Base-by-base conservation (phyloP, 2,113 vertebrate genomes). In the Entelurus aequoreus region DNA sequence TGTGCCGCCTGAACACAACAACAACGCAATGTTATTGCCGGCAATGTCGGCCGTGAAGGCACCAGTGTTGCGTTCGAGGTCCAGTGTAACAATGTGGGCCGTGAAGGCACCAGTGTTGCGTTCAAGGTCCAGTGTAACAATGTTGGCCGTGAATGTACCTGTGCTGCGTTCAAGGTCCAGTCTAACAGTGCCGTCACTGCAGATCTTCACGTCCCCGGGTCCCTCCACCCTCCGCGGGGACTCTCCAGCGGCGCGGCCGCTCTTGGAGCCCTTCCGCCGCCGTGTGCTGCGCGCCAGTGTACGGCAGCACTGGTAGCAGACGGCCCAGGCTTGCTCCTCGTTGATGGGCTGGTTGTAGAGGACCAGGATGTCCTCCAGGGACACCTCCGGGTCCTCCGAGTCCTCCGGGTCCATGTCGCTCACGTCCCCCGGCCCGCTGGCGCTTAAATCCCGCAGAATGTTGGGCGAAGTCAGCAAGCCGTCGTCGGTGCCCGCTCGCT, bases 271-370 rank as follows among this genome's bases (percentile, higher is more conserved):
- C 63, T 68, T 88, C 69, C 84, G 79, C 61, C 83, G 86, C 35
- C 83, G 83, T 76, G n/a, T 40, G 38, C 88, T 84, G 38, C 83
- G 87, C 53, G 71, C 87, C 71, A 97, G 79, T 28, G 85, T 88
- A 55, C 88, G 85, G 76, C 95, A 94, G 69, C 94, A 93, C 75
- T 98, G 96, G 76, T 92, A 98, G 62, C 95, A 98, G 35, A 98
- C 95, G 6, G 96, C 95, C 96, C 96, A 98, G 4, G 95, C 95
- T 87, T 98, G 96, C 78, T 98, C 95, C 88, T 98, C 96, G 80
- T 97, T 98, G 69, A 97, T 94, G 80, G 95, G 96, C 81, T 98
- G 95, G 80, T 89, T 93, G 86, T 97, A 98, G 21, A 97, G 88
- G 16, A 63, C 78, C 54, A 98, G 87, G 60, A 98, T 96, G 58